Evolutionary conservation across 2,113 vertebrate genomes (phyloP), one percentile per base, ranked within the genome.

Genomic region (Chaenocephalus aceratus): DNA sequence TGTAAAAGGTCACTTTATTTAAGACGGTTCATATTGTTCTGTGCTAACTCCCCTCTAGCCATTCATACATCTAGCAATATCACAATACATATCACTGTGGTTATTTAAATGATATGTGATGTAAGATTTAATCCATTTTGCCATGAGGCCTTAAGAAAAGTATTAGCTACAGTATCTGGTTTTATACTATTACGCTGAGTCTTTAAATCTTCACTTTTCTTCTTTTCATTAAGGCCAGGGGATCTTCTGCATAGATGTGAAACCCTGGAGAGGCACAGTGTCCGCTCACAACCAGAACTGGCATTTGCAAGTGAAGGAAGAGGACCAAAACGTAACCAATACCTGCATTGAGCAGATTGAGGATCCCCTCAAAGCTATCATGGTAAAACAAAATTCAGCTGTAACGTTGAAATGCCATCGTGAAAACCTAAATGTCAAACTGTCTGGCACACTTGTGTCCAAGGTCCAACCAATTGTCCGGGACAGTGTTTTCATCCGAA

Each of bases 191-290:
- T 36, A 11, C 68, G 21, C 18, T 2, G 60, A 26, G 7, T 64
- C 1, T 49, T 1, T 72, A 41, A 49, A 52, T 21, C 5, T 51
- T 23, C 2, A 21, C 15, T 59, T 11, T 30, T 63, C 44, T 64
- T 45, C 12, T 77, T 30, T 73, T 26, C 10, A 10, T 63, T 1
- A 60, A 96, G 95, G 95, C 58, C 87, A 86, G 12, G 94, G 92
- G 12, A 82, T 96, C 56, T 94, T 94, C 88, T 96, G 95, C 82
- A 80, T 96, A 1, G 95, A 96, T 54, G 78, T 95, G 3, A 95
- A 94, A 83, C 63, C 75, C 67, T 95, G 94, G 94, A 87, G 58
- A 52, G 94, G 94, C 11, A 64, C 58, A 0, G 80, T 94, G 66
- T 94, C 91, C 0, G 83, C 85, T 44, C 87, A 85, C 14, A 79